Conservation (phyloP, 2,797 vertebrate genomes). For the Sebastes vulpes region DNA sequence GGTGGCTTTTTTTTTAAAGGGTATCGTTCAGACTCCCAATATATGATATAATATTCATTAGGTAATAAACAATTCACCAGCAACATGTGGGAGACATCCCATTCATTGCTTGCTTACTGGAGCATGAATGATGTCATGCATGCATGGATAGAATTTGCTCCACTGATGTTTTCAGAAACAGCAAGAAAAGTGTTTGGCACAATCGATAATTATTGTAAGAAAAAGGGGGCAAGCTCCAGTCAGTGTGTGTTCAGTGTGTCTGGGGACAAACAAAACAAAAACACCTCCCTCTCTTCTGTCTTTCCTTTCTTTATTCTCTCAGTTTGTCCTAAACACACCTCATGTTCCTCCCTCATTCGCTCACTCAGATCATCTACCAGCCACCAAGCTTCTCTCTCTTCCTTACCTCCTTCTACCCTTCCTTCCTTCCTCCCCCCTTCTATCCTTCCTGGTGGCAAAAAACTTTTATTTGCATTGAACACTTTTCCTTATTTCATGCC, state of each 20-base stretch:
- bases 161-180: neutral
- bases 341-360: neutral
- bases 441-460: conserved; percentile 42
- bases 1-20: neutral
- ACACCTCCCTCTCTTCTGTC: neutral
- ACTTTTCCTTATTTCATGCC: conserved; percentile 85
- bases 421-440: neutral
- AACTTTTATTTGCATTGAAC: conserved; percentile 75
- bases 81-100: neutral
- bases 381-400: neutral
- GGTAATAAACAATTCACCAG: neutral
- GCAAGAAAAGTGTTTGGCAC: neutral
- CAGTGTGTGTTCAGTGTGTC: conserved; percentile 1
- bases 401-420: neutral
- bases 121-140: neutral
- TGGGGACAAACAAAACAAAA: conserved; percentile 14
- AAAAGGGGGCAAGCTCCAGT: neutral
- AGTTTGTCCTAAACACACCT: neutral
- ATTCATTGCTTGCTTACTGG: neutral
- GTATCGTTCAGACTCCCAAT: neutral
- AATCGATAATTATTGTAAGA: neutral
- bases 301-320: neutral
- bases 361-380: conserved; percentile 2
- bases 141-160: neutral
- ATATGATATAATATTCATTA: neutral